Evolutionary conservation across 2,888 invertebrate genomes (phyloP).

Genomic region (Prenolepis imparis): DNA sequence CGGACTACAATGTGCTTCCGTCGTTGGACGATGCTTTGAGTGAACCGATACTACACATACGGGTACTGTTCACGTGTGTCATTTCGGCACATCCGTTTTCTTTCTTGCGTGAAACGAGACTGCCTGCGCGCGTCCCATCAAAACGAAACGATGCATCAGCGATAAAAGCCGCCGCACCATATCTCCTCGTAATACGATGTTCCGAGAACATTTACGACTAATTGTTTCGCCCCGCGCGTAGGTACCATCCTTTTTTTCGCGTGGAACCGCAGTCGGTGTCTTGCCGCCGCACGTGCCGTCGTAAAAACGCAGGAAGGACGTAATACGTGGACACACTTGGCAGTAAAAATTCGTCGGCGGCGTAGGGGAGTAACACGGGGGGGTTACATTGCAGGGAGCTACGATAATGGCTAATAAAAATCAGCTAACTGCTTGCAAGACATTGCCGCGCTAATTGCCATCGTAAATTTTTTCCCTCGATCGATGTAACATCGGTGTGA

Average conservation of each 20-base stretch:
- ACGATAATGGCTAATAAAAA: conserved; percentile 77
- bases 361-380: conserved; percentile 34
- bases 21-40: not conserved
- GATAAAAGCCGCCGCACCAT: conserved; percentile 58
- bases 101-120: conserved; percentile 39
- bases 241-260: conserved; percentile 24
- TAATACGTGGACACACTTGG: conserved; percentile 65
- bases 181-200: conserved; percentile 38
- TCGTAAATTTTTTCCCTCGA: conserved; percentile 69
- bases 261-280: not conserved
- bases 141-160: conserved; percentile 53
- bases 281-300: conserved; percentile 54
- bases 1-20: not conserved
- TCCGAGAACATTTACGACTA: conserved; percentile 70
- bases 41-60: not conserved
- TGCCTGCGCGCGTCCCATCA: conserved; percentile 35
- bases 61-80: conserved; percentile 22
- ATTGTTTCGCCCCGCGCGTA: conserved; percentile 64
- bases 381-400: conserved; percentile 57
- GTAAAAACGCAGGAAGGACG: conserved; percentile 67
- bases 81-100: conserved; percentile 38
- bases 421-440: conserved; percentile 75
- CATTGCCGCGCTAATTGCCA: conserved; percentile 74
- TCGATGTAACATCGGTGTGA: conserved; percentile 46
- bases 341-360: conserved; percentile 73